Percentiles rank a stretch among this genome's conserved stretches.
These are phyloP conservation scores for Steromphala cineraria DNA, from an alignment of 2,888 invertebrate genomes.

Conservation along the genomic window DNA sequence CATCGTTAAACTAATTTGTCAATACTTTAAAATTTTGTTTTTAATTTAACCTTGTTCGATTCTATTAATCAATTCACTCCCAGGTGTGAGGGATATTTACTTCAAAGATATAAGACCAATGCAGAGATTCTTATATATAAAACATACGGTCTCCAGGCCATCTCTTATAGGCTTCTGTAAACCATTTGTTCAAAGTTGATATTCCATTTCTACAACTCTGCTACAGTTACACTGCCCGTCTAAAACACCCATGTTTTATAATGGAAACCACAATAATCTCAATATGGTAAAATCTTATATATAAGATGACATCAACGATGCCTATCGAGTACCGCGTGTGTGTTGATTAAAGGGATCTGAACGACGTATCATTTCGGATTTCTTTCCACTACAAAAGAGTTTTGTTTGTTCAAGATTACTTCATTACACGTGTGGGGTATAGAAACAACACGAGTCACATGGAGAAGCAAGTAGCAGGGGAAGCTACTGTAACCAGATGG, in stretches of 20 bases:
- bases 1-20: too few species aligned
- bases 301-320: background rate
- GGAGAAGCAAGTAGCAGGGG: background rate
- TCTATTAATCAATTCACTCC: background rate
- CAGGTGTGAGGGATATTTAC: background rate
- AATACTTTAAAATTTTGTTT: too few species aligned
- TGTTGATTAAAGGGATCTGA: background rate
- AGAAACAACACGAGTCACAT: background rate
- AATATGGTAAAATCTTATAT: background rate
- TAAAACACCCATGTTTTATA: background rate
- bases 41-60: too few species aligned
- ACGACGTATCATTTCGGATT: background rate
- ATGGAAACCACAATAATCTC: background rate
- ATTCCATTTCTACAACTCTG: background rate
- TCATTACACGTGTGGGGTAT: slow-evolving; percentile 16
- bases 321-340: background rate
- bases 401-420: slow-evolving; percentile 1
- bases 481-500: too few species aligned
- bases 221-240: background rate
- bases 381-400: background rate
- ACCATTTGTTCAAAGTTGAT: background rate
- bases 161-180: background rate
- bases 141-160: background rate
- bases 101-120: too few species aligned
- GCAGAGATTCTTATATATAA: too few species aligned